Conservation (phyloP, 2,797 vertebrate species). For the Melanotaenia nigrans region DNA sequence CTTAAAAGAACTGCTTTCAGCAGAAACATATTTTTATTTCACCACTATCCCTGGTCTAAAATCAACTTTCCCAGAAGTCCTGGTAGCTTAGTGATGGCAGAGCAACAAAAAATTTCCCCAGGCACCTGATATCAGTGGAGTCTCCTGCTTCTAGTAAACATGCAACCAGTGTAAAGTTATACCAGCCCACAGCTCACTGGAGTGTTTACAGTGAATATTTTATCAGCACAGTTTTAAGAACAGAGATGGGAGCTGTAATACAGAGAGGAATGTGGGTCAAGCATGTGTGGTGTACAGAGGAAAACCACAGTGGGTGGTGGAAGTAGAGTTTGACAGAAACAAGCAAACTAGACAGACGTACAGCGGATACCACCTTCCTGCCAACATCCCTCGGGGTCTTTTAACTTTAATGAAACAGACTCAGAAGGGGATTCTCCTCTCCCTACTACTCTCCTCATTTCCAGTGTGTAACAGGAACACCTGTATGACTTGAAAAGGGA, state of each 20-base stretch:
- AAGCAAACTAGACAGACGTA: conserved; percentile 43
- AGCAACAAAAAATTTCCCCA: conserved; percentile 27
- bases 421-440: conserved; percentile 21
- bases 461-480: conserved; percentile 31
- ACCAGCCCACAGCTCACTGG: conserved; percentile 43
- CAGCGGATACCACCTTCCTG: conserved; percentile 27
- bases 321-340: conserved; percentile 34
- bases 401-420: conserved; percentile 52
- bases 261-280: conserved; percentile 67
- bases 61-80: conserved; percentile 39
- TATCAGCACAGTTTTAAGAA: conserved; percentile 39
- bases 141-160: conserved; percentile 27
- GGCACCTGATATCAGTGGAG: neutral
- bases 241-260: conserved; percentile 40
- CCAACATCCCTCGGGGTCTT: conserved; percentile 43
- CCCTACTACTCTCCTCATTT: conserved; percentile 10
- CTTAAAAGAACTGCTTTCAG: conserved; percentile 1
- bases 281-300: conserved; percentile 42
- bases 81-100: conserved; percentile 48
- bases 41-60: neutral
- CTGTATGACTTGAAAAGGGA: conserved; percentile 15
- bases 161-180: conserved; percentile 26
- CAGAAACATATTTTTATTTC: conserved; percentile 24
- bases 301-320: conserved; percentile 56
- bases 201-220: conserved; percentile 52